Evolutionary conservation across 1,140 invertebrate species (phyloP).

Genomic region (Drosophila nannoptera): DNA sequence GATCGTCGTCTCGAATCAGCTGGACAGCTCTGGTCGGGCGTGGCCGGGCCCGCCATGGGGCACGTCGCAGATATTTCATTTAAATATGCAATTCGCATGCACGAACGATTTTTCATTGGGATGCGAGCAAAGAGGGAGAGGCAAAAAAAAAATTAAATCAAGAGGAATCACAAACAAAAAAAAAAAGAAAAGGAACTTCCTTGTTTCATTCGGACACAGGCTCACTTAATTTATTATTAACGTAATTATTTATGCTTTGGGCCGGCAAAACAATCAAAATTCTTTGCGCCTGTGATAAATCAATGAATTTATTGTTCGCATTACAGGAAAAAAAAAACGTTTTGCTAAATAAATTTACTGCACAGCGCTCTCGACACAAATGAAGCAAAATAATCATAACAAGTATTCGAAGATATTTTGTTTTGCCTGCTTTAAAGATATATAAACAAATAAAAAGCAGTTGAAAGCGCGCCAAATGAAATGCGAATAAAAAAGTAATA

Average conservation of each 20-base stretch:
- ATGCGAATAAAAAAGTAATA: conserved; percentile 11
- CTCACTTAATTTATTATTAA: conserved; percentile 24
- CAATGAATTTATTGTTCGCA: conserved; percentile 10
- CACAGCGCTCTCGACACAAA: conserved; percentile 17
- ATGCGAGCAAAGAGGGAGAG: conserved; percentile 14
- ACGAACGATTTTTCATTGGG: conserved; percentile 54
- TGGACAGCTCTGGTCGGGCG: too few species aligned
- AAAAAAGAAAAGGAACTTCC: conserved; percentile 18
- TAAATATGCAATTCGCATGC: conserved; percentile 64
- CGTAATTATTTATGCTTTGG: conserved; percentile 24
- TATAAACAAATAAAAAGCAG: conserved; percentile 15
- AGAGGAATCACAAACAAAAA: background rate
- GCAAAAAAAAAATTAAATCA: background rate
- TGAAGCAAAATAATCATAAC: conserved; percentile 21
- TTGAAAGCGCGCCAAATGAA: conserved; percentile 30
- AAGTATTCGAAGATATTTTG: conserved; percentile 13
- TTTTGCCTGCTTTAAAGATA: background rate
- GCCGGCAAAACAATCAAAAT: background rate
- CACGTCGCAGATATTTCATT: conserved; percentile 46
- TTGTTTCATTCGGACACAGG: conserved; percentile 17
- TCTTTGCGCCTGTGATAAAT: conserved; percentile 1
- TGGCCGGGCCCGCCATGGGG: too few species aligned
- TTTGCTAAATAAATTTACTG: conserved; percentile 23
- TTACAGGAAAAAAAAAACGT: conserved; percentile 8
- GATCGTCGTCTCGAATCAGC: conserved; percentile 20